phyloP scores from a whole-genome alignment of 2,888 invertebrate species.

The Pachymerium ferrugineum region DNA sequence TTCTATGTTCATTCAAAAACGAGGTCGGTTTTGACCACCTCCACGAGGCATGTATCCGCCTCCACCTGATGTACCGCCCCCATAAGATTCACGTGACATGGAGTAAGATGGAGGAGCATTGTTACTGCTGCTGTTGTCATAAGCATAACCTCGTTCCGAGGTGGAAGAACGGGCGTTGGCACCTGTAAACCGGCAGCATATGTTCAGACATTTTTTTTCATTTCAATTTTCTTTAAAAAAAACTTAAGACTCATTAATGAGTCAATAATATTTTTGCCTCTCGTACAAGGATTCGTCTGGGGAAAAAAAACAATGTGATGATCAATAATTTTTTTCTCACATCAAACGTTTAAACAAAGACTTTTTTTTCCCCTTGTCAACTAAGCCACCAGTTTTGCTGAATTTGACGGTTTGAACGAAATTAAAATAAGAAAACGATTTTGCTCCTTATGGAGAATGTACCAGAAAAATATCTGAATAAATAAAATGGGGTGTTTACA shows the following conservation, averaged over 20 bases:
- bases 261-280: neutral
- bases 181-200: constrained; percentile 19
- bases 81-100: constrained; percentile 15
- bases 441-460: too few relatives aligned
- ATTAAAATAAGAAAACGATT: too few relatives aligned
- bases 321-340: neutral
- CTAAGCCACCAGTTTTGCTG: neutral
- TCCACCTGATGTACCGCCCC: constrained; percentile 17
- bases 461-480: too few relatives aligned
- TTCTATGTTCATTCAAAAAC: neutral
- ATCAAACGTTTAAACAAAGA: neutral
- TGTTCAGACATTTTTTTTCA: constrained; percentile 10
- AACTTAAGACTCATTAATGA: neutral
- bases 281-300: constrained; percentile 2
- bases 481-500: neutral
- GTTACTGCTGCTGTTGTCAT: constrained; percentile 25
- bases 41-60: constrained; percentile 23
- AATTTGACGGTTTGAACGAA: too few relatives aligned
- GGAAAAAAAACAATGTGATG: constrained; percentile 6
- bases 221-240: neutral
- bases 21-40: constrained; percentile 25
- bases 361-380: neutral
- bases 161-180: constrained; percentile 15
- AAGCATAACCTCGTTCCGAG: constrained; percentile 24
- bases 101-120: constrained; percentile 27